Conservation (phyloP, 2,797 vertebrate species). For the Pachyuromys duprasi region DNA sequence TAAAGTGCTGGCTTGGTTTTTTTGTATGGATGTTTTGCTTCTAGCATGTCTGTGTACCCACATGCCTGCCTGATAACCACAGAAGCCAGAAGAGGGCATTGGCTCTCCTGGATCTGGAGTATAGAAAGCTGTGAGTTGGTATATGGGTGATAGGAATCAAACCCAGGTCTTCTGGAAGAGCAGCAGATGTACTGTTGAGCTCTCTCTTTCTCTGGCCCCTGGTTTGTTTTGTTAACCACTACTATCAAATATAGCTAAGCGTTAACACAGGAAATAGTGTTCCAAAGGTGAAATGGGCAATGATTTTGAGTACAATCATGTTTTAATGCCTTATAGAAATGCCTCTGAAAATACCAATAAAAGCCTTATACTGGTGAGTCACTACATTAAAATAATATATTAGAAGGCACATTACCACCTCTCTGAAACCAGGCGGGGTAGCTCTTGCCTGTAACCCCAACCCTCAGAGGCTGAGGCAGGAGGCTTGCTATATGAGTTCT, state of each 20-base stretch:
- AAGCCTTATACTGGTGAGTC: not conserved
- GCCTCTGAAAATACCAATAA: not conserved
- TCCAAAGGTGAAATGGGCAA: slow-evolving; percentile 9
- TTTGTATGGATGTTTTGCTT: not conserved
- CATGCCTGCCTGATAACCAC: not conserved
- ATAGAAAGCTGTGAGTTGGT: not conserved
- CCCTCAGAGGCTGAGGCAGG: not conserved
- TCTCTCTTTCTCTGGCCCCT: not conserved
- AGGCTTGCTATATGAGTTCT: not conserved
- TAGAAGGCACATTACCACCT: not conserved
- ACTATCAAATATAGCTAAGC: slow-evolving; percentile 26
- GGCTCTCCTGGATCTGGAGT: not conserved
- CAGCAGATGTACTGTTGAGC: not conserved
- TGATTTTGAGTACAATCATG: not conserved
- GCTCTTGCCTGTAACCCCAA: not conserved
- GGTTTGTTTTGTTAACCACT: slow-evolving; percentile 42
- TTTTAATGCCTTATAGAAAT: not conserved
- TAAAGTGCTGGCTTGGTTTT: slow-evolving; percentile 35
- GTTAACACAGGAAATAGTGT: slow-evolving; percentile 32
- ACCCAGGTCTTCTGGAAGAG: not conserved
- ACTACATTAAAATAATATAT: slow-evolving; percentile 28
- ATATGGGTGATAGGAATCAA: not conserved
- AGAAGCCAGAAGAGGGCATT: not conserved
- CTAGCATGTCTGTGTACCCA: not conserved
- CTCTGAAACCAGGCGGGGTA: not conserved